Percentiles rank a stretch among this genome's conserved stretches.
Evolutionary conservation across 2,888 invertebrate species (phyloP).

Genomic region (Drosophila falleni): DNA sequence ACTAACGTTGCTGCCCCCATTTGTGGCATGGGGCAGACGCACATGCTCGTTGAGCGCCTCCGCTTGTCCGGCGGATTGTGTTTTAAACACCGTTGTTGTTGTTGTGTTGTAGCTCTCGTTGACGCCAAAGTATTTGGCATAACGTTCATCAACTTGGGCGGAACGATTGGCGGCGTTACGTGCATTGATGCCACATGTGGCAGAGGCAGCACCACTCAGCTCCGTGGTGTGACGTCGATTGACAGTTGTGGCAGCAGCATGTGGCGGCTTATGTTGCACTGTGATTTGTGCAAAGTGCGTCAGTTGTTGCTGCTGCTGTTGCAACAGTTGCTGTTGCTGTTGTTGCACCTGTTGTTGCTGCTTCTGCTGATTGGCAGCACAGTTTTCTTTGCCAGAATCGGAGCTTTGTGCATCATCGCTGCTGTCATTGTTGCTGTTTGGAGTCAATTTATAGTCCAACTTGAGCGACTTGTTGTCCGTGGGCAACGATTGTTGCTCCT

Average conservation of each 20-base stretch:
- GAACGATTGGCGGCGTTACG: constrained; percentile 1
- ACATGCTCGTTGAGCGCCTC: constrained; percentile 72
- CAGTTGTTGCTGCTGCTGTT: constrained; percentile 37
- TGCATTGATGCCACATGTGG: constrained; percentile 6
- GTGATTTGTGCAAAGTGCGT: constrained; percentile 50
- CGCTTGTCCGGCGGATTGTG: constrained; percentile 29
- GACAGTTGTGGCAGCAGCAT: constrained; percentile 8
- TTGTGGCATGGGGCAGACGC: constrained; percentile 42
- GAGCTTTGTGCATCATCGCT: constrained; percentile 67
- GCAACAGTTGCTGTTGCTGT: constrained; percentile 31
- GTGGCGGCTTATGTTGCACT: constrained; percentile 42
- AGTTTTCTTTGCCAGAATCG: constrained; percentile 84
- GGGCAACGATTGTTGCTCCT: constrained; percentile 7
- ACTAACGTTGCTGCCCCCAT: neutral
- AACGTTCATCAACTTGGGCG: constrained; percentile 69
- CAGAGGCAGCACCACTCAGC: constrained; percentile 23
- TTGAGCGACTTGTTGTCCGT: constrained; percentile 46
- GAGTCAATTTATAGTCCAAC: constrained; percentile 48
- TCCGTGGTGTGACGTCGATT: constrained; percentile 65
- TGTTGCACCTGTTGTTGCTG: constrained; percentile 24
- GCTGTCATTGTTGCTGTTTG: constrained; percentile 32
- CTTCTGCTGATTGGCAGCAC: constrained; percentile 57
- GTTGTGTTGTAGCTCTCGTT: constrained; percentile 31
- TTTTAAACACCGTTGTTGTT: constrained; percentile 36
- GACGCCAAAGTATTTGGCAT: constrained; percentile 83